phyloP scores from a whole-genome alignment of 2,113 vertebrate genomes.

The Prietella phreatophila region DNA sequence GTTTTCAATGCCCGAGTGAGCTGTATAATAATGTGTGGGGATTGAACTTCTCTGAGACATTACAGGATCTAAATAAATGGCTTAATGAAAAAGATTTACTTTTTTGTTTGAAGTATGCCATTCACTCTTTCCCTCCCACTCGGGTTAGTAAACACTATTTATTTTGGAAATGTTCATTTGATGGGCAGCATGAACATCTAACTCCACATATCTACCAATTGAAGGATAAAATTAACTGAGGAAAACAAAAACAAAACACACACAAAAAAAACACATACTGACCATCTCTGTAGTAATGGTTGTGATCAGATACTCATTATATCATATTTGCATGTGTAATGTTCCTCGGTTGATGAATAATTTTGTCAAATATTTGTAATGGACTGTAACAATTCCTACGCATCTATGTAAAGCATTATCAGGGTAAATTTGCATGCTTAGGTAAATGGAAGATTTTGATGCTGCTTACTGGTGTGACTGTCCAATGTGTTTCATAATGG shows the following conservation, averaged over 20 bases:
- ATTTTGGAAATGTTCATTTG: background rate
- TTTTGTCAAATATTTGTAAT: conserved; percentile 33
- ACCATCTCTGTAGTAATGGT: background rate
- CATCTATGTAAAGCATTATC: conserved; percentile 21
- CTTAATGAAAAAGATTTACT: background rate
- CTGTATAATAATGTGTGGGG: background rate
- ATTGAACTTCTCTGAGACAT: background rate
- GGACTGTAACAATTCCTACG: background rate
- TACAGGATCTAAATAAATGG: background rate
- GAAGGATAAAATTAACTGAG: background rate
- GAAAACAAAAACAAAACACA: background rate
- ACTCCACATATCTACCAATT: background rate
- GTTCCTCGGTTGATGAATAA: background rate
- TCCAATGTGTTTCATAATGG: background rate
- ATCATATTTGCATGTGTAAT: conserved; percentile 37
- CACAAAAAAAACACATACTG: background rate
- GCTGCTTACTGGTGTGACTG: background rate
- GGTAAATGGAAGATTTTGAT: background rate
- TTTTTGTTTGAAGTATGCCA: background rate
- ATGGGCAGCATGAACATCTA: background rate
- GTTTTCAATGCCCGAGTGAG: background rate
- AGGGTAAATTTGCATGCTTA: background rate
- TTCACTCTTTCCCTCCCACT: background rate
- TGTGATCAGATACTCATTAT: background rate
- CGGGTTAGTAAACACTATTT: background rate